Percentiles rank a stretch among this genome's conserved stretches.
phyloP scores from a whole-genome alignment of 2,888 invertebrate species.

The Argynnis bischoffii region DNA sequence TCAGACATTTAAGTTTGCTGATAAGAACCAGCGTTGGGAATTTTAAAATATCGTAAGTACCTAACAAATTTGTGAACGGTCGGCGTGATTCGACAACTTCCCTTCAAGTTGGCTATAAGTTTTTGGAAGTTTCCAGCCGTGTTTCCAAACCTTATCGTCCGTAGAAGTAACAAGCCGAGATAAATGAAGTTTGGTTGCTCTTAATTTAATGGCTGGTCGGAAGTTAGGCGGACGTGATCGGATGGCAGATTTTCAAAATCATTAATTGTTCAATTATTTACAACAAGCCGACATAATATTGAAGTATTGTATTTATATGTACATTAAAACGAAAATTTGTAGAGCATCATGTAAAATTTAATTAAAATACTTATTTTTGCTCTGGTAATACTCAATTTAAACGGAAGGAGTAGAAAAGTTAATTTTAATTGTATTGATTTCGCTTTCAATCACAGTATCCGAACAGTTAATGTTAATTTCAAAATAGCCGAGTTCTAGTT shows the following conservation, averaged over 20 bases:
- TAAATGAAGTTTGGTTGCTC: conserved; percentile 80
- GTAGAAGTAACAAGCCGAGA: conserved; percentile 77
- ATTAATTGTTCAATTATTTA: conserved; percentile 64
- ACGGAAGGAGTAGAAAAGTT: no score
- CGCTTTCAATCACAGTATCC: no score
- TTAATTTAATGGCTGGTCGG: conserved; percentile 77
- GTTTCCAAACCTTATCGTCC: conserved; percentile 75
- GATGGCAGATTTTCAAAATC: conserved; percentile 54
- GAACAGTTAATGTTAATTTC: no score
- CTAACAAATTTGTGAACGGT: conserved; percentile 76
- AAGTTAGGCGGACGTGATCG: conserved; percentile 74
- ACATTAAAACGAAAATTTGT: no score
- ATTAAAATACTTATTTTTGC: no score
- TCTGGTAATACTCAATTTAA: no score
- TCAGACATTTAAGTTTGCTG: conserved; percentile 46
- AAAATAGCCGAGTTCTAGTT: no score
- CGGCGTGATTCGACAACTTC: conserved; percentile 77
- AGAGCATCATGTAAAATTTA: no score
- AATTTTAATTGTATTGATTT: no score
- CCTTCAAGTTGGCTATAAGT: conserved; percentile 66
- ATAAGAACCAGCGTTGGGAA: conserved; percentile 62
- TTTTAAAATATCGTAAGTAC: conserved; percentile 75
- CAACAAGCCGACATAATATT: background rate
- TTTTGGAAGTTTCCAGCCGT: conserved; percentile 66
- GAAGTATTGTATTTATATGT: background rate